A percentile compares a stretch with the other conserved stretches of the same genome.
Conservation (phyloP, 2,888 invertebrate species). For the Hemicrepidius hirtus region DNA sequence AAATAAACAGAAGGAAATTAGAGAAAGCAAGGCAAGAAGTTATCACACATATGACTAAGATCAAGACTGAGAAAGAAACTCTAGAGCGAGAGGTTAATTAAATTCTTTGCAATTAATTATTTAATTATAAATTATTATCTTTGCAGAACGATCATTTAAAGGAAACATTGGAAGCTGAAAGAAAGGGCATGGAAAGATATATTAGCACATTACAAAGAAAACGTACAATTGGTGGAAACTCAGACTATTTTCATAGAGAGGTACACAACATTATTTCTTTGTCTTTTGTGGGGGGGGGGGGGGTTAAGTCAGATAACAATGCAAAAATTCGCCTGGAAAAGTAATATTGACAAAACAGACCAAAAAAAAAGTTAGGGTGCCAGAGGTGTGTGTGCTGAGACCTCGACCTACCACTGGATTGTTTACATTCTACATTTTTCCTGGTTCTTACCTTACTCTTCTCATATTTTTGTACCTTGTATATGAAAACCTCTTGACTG, state of each 20-base stretch:
- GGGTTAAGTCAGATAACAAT: too few species aligned
- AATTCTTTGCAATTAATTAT: constrained; percentile 18
- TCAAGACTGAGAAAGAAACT: constrained; percentile 75
- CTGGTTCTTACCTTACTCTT: too few species aligned
- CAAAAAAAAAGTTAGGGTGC: too few species aligned
- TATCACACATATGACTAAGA: constrained; percentile 76
- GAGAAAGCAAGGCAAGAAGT: constrained; percentile 77
- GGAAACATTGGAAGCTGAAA: constrained; percentile 74
- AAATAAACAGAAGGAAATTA: constrained; percentile 74
- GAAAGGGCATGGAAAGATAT: constrained; percentile 72
- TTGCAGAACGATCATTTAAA: constrained; percentile 76
- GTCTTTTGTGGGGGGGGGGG: too few species aligned
- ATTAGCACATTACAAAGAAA: constrained; percentile 54
- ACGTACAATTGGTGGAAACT: constrained; percentile 1
- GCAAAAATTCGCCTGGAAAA: too few species aligned
- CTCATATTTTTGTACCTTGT: too few species aligned
- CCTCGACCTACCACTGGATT: too few species aligned
- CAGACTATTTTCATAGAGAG: constrained; percentile 58
- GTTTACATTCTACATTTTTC: too few species aligned
- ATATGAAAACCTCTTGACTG: too few species aligned
- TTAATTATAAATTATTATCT: constrained; percentile 35
- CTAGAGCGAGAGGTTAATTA: constrained; percentile 74
- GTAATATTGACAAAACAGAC: too few species aligned
- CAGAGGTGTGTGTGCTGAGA: too few species aligned
- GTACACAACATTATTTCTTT: constrained; percentile 51